Evolutionary conservation across 2,797 vertebrate species (phyloP).

Genomic region (Scolopax bukidnonensis): DNA sequence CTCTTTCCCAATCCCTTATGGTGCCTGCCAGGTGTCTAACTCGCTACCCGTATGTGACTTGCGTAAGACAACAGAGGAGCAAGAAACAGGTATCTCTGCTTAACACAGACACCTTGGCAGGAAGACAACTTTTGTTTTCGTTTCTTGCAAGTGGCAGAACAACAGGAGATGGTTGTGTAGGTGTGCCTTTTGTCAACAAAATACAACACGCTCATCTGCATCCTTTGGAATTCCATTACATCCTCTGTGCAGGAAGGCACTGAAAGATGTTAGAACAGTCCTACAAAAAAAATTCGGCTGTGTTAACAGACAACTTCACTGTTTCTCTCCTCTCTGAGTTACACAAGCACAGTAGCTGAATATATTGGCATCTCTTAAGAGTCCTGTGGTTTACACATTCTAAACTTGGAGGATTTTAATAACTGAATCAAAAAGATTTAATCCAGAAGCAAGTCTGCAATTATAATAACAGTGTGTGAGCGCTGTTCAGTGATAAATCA

Average conservation of each 20-base stretch:
- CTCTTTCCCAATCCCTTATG: neutral
- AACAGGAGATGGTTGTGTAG: neutral
- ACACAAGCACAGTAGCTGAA: neutral
- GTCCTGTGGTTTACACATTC: neutral
- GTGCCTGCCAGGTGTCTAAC: neutral
- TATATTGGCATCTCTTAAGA: neutral
- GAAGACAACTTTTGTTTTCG: neutral
- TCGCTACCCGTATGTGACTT: neutral
- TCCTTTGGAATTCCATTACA: neutral
- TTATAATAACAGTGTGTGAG: neutral
- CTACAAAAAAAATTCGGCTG: neutral
- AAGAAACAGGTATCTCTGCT: neutral
- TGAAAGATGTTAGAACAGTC: neutral
- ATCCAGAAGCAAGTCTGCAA: neutral
- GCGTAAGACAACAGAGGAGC: neutral
- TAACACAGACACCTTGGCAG: neutral
- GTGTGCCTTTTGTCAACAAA: neutral
- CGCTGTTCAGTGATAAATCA: neutral
- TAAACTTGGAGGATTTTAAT: neutral
- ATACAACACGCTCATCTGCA: neutral
- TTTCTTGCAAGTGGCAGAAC: neutral
- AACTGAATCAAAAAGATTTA: neutral
- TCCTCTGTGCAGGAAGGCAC: neutral
- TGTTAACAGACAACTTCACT: neutral
- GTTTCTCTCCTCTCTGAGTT: neutral